Base-by-base conservation (phyloP, 2,113 vertebrate species). In the Oriolus oriolus region DNA sequence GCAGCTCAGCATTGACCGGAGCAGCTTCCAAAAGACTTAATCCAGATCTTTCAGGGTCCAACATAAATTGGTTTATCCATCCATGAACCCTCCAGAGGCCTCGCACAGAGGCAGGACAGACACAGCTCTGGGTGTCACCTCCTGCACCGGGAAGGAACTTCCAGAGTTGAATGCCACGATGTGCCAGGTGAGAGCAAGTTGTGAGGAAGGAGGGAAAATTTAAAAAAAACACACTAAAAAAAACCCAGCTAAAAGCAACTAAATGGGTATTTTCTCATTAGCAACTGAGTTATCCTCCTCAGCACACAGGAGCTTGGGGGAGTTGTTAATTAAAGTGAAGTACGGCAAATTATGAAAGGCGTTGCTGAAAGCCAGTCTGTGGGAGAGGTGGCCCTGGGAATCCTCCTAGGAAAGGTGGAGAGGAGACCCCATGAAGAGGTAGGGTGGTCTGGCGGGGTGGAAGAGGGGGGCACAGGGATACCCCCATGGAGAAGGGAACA, bases 11-110 rank as follows among this genome's bases (percentile, higher is more conserved):
- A 85, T 60, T 2, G 4, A 78, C 35, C 3, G 0, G 74, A 89
- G 71, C 65, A 94, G 89, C 70, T 82, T 91, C 75, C 75, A 77
- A 63, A 61, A 89, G 75, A 14, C 21, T 91, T 85, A 59, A 95
- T 73, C 42, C 81, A 59, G 23, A 61, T 21, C 63, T 69, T 49
- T 24, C 45, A 82, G 65, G 73, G 65, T 33, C 45, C 65, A 71
- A 59, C 35, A 22, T 1, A 47, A 89, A 21, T n/a, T 89, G 89
- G 70, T 50, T 89, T 89, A 60, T 57, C 77, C 60, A 20, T 10
- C 44, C 1, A 6, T 23, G 63, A 69, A 56, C 61, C 73, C 76
- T 57, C 11, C 63, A 13, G 41, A 74, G 49, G 71, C 33, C 73
- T 81, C 2, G 0, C 13, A 23, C 9, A 4, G 53, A 68, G 73